Evolutionary conservation across 2,113 vertebrate species (phyloP).

Genomic region (Burhinus bistriatus): DNA sequence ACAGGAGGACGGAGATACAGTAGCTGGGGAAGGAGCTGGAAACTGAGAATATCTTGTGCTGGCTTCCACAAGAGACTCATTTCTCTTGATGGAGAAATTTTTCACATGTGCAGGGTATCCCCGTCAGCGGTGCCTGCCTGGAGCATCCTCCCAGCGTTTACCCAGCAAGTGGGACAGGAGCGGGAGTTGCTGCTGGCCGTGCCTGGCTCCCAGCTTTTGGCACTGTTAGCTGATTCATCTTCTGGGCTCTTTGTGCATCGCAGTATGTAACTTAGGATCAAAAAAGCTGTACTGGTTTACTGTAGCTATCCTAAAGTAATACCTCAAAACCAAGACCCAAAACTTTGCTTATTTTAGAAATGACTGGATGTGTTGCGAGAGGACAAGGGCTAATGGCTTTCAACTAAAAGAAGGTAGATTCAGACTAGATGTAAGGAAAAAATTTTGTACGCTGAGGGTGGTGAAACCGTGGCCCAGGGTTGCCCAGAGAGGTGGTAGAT

Average conservation of each 20-base stretch:
- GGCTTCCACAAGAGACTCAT: neutral
- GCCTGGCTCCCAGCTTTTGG: neutral
- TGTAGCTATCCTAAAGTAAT: neutral
- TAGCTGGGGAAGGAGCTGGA: neutral
- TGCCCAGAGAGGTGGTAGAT: neutral
- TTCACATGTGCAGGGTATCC: accelerated
- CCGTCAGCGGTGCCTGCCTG: accelerated
- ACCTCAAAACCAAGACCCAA: neutral
- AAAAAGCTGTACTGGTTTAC: neutral
- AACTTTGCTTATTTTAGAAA: neutral
- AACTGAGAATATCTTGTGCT: accelerated
- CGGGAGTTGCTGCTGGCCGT: neutral
- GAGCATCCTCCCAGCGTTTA: accelerated
- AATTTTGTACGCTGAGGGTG: neutral
- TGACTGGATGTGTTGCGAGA: neutral
- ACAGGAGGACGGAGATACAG: accelerated
- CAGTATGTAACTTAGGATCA: neutral
- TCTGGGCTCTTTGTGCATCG: neutral
- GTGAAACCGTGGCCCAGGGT: neutral
- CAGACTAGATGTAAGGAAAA: neutral
- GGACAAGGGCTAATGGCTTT: neutral
- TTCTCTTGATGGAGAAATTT: neutral
- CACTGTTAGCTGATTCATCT: neutral
- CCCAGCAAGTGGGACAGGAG: no score
- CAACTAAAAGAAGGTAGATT: neutral